phyloP scores from a whole-genome alignment of 2,797 vertebrate species.

The Thripadectes ignobilis region DNA sequence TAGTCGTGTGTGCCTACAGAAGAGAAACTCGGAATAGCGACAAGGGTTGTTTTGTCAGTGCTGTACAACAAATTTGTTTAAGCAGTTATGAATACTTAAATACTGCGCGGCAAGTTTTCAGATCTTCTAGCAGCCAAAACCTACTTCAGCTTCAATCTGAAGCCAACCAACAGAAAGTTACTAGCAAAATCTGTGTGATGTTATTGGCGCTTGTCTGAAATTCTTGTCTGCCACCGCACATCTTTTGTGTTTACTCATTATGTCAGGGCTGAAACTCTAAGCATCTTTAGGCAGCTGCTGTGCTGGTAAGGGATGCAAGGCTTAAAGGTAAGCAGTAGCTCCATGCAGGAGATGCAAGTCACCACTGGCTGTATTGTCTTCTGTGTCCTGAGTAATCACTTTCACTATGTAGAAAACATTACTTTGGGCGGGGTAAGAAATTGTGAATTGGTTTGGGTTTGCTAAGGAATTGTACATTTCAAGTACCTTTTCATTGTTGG shows the following conservation, averaged over 20 bases:
- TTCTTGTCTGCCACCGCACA: background rate
- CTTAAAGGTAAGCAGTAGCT: background rate
- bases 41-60: background rate
- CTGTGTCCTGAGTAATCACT: background rate
- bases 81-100: background rate
- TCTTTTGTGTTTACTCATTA: background rate
- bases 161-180: background rate
- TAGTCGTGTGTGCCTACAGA: background rate
- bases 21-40: background rate
- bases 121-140: background rate
- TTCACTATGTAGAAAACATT: background rate
- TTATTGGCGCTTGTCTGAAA: background rate
- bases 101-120: background rate
- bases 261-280: background rate
- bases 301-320: background rate
- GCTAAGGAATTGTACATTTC: background rate
- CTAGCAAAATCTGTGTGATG: background rate
- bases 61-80: background rate
- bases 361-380: background rate
- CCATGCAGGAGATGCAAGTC: background rate
- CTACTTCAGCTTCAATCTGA: background rate
- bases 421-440: fast-evolving
- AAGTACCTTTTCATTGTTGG: background rate
- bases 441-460: background rate
- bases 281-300: background rate